These are phyloP conservation scores for Machimus atricapillus DNA, from an alignment of 2,888 invertebrate species.

Conservation along the genomic window DNA sequence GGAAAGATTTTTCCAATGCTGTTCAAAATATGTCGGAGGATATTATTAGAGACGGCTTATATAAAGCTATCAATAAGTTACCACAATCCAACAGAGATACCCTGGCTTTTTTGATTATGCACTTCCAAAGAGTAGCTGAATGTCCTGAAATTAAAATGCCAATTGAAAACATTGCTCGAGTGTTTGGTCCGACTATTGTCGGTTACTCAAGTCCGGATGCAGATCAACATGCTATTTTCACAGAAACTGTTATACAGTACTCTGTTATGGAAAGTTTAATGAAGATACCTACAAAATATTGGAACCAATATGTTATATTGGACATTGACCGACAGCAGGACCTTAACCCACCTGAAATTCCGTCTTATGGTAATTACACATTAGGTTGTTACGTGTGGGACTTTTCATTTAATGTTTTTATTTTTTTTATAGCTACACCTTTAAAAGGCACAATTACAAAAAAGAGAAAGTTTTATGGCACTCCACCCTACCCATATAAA, in stretches of 20 bases:
- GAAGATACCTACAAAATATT: conserved; percentile 76
- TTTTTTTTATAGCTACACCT: conserved; percentile 56
- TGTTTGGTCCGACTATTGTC: conserved; percentile 94
- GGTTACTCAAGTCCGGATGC: conserved; percentile 83
- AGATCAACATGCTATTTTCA: conserved; percentile 74
- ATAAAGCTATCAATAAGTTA: conserved; percentile 80
- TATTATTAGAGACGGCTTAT: conserved; percentile 66
- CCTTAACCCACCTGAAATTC: conserved; percentile 50
- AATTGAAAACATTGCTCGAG: conserved; percentile 82
- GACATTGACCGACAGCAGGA: conserved; percentile 49
- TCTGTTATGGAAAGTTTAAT: conserved; percentile 75
- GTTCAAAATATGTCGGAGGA: conserved; percentile 67
- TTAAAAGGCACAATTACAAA: conserved; percentile 57
- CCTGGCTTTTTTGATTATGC: conserved; percentile 88
- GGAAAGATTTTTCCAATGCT: conserved; percentile 71
- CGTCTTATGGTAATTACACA: conserved; percentile 48
- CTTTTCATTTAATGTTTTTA: conserved; percentile 22
- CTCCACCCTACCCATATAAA: conserved; percentile 53
- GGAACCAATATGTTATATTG: conserved; percentile 64
- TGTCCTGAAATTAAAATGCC: conserved; percentile 91
- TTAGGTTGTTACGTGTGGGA: conserved; percentile 51
- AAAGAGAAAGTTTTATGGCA: conserved; percentile 59
- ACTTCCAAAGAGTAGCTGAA: conserved; percentile 88
- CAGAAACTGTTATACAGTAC: conserved; percentile 79
- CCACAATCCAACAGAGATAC: conserved; percentile 95